Conservation (phyloP, 2,113 vertebrate species). For the Alethe castanea region DNA sequence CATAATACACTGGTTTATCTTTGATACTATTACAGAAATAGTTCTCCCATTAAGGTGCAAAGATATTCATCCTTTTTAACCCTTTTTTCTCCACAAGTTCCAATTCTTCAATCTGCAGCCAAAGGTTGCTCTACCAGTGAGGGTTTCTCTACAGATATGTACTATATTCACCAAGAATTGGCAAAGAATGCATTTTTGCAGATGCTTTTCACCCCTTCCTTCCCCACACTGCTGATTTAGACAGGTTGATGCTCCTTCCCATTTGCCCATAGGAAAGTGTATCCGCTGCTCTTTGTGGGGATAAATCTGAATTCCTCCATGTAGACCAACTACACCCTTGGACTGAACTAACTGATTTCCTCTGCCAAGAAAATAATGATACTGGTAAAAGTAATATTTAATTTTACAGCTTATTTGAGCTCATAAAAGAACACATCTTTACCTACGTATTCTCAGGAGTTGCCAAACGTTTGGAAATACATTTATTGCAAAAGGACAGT, state of each 20-base stretch:
- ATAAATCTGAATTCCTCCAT: not conserved
- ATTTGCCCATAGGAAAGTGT: not conserved
- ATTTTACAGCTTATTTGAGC: not conserved
- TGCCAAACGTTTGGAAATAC: not conserved
- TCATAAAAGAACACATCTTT: not conserved
- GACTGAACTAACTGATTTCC: not conserved
- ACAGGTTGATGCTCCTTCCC: not conserved
- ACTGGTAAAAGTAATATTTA: not conserved
- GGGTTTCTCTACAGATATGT: not conserved
- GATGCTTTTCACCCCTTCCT: not conserved
- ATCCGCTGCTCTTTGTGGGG: not conserved
- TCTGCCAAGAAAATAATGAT: not conserved
- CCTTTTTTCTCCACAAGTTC: slow-evolving; percentile 54
- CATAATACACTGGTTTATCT: slow-evolving; percentile 84
- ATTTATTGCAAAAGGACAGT: not conserved
- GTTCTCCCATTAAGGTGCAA: slow-evolving; percentile 79
- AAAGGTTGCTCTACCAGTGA: slow-evolving; percentile 19
- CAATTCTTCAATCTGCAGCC: slow-evolving; percentile 36
- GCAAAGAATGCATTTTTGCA: not conserved
- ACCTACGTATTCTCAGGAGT: not conserved
- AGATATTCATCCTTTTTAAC: slow-evolving; percentile 81
- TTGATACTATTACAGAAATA: slow-evolving; percentile 82
- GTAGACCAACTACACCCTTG: not conserved
- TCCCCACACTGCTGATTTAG: not conserved
- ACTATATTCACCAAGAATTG: not conserved